phyloP scores from a whole-genome alignment of 2,113 vertebrate species.

The Pithys albifrons region DNA sequence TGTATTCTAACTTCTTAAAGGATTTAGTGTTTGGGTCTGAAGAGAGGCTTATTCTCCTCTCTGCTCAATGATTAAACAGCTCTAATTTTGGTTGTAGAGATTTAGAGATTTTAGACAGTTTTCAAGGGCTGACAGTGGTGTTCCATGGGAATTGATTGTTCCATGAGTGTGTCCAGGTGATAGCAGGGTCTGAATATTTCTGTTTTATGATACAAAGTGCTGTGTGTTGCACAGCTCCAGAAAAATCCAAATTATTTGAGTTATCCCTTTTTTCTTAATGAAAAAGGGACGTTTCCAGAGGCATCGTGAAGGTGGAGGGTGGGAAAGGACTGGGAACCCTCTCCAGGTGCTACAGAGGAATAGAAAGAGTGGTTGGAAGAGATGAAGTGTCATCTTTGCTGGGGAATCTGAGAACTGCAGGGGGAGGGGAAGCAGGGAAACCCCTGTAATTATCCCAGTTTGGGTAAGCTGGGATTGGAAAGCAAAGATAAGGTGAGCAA shows the following conservation, averaged over 20 bases:
- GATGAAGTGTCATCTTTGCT: neutral
- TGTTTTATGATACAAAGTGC: neutral
- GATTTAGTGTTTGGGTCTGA: neutral
- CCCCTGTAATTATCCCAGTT: neutral
- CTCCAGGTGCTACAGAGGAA: neutral
- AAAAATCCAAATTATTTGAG: neutral
- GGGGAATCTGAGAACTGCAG: neutral
- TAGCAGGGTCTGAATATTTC: neutral
- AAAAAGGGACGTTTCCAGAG: neutral
- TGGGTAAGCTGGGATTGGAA: neutral
- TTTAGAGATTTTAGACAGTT: neutral
- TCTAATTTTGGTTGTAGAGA: neutral
- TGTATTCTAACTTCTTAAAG: slow-evolving; percentile 16
- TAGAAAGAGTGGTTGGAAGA: neutral
- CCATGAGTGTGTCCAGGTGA: rapidly evolving
- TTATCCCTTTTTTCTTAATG: neutral
- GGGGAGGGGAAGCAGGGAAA: neutral
- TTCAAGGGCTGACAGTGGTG: neutral
- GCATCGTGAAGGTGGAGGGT: neutral
- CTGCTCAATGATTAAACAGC: neutral
- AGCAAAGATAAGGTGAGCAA: neutral
- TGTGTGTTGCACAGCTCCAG: neutral
- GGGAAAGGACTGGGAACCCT: neutral
- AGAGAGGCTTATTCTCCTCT: neutral
- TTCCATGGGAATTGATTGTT: neutral